Evolutionary conservation across 2,113 vertebrate genomes (phyloP), one percentile per base, ranked within the genome.

Genomic region (Redunca redunca): DNA sequence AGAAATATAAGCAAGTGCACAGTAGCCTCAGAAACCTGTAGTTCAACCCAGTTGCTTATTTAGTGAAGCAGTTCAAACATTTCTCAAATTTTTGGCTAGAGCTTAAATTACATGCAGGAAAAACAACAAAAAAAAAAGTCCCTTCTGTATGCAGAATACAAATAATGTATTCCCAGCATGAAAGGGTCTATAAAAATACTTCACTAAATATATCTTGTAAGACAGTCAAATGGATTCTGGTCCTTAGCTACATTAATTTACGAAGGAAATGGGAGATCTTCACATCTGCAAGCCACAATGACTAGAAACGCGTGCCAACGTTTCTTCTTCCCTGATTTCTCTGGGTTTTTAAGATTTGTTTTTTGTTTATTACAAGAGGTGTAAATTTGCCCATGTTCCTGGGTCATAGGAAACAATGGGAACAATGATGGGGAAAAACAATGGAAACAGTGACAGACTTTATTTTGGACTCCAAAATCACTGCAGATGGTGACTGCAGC

Each of bases 131-230:
- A 25, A n/a, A n/a, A 40, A 40, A 62, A 60, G 77, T 86, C 83
- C 30, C 46, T 21, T 67, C 36, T 83, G 14, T 87, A 48, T 88
- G 84, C 84, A 94, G 94, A 96, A 95, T 91, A 86, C 91, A 97
- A 97, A 91, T 83, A 92, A 91, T 58, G 78, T 92, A 85, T 89
- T 96, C 67, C 95, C 89, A 80, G 93, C 60, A 95, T 84, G 88
- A 82, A 96, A 86, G 30, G 11, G 33, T 89, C 88, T 53, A 33
- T 94, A 96, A 97, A 98, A 87, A 74, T 95, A 96, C 67, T 3
- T 88, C 43, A 25, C 97, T 98, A 88, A 96, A 95, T 78, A 97
- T 96, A 98, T 94, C 83, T 90, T 95, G n/a, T n/a, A 90, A 98
- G 88, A 95, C n/a, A 55, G 33, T 57, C 90, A 92, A 83, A 53